phyloP scores from a whole-genome alignment of 2,113 vertebrate species.

The Varanus komodoensis region DNA sequence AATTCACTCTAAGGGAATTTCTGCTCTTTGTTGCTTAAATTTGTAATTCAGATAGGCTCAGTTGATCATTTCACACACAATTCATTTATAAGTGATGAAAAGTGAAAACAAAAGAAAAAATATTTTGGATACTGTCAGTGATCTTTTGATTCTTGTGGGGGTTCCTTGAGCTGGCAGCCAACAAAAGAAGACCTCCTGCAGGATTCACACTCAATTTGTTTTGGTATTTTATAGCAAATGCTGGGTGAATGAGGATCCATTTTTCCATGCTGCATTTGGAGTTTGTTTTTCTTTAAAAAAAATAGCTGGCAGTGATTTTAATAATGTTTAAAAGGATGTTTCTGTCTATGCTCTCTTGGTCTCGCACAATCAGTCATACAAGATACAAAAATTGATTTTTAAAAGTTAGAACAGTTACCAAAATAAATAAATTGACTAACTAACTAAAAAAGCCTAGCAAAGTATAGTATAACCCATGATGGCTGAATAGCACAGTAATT shows the following conservation, averaged over 20 bases:
- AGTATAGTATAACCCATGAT: background rate
- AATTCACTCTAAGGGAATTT: background rate
- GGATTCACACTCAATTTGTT: slow-evolving; percentile 42
- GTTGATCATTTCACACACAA: slow-evolving; percentile 45
- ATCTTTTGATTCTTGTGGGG: slow-evolving; percentile 46
- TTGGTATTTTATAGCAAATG: slow-evolving; percentile 54
- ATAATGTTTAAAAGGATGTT: slow-evolving; percentile 8
- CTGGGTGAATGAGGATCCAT: slow-evolving; percentile 61
- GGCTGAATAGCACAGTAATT: background rate
- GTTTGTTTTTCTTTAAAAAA: slow-evolving; percentile 52
- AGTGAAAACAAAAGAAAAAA: slow-evolving; percentile 7
- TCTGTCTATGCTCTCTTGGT: background rate
- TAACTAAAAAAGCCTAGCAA: background rate
- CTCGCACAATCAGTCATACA: background rate
- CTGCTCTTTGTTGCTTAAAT: slow-evolving; percentile 20
- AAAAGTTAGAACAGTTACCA: background rate
- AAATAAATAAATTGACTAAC: background rate
- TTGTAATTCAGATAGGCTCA: slow-evolving; percentile 42
- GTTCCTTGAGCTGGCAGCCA: slow-evolving; percentile 38
- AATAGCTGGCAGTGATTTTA: slow-evolving; percentile 48
- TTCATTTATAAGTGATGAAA: slow-evolving; percentile 24
- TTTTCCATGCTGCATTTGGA: slow-evolving; percentile 37
- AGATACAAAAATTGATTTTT: background rate
- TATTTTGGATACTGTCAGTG: slow-evolving; percentile 54
- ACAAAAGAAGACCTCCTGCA: slow-evolving; percentile 59